phyloP scores from a whole-genome alignment of 2,113 vertebrate species.

The Xiphias gladius region DNA sequence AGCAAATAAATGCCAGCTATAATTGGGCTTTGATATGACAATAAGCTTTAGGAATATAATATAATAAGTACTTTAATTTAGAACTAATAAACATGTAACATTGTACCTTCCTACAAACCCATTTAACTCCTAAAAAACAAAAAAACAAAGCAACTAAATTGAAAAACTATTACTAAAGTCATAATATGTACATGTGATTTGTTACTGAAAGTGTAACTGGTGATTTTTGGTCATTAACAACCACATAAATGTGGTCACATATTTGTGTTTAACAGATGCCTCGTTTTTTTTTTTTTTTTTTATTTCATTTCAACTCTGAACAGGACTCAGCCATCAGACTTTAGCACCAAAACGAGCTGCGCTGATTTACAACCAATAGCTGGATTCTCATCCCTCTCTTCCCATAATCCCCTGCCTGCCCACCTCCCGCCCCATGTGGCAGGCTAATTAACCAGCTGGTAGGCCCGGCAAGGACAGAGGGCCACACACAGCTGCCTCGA shows the following conservation, averaged over 20 bases:
- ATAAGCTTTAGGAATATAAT: neutral
- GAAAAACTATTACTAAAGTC: neutral
- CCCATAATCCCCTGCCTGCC: slow-evolving; percentile 28
- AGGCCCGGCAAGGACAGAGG: slow-evolving; percentile 59
- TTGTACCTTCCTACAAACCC: neutral
- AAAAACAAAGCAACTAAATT: no score
- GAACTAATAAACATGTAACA: neutral
- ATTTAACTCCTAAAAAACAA: neutral
- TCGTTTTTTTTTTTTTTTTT: neutral
- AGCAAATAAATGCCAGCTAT: neutral
- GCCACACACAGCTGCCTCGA: slow-evolving; percentile 73
- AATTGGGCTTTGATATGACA: neutral
- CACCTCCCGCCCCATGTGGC: slow-evolving; percentile 48
- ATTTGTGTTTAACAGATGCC: neutral
- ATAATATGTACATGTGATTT: neutral
- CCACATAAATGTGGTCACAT: neutral
- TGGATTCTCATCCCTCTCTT: slow-evolving; percentile 55
- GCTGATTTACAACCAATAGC: slow-evolving; percentile 61
- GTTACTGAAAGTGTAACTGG: neutral
- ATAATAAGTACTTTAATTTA: neutral
- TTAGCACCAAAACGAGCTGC: slow-evolving; percentile 16
- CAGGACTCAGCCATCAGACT: neutral
- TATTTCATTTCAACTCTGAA: slow-evolving; percentile 1
- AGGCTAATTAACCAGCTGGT: slow-evolving; percentile 82
- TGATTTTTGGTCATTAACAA: slow-evolving; percentile 10